A percentile compares a stretch with the other conserved stretches of the same genome.
Conservation (phyloP, 30 jellyfish, hydroid and myxozoan species). For the Haliclystus octoradiatus region DNA sequence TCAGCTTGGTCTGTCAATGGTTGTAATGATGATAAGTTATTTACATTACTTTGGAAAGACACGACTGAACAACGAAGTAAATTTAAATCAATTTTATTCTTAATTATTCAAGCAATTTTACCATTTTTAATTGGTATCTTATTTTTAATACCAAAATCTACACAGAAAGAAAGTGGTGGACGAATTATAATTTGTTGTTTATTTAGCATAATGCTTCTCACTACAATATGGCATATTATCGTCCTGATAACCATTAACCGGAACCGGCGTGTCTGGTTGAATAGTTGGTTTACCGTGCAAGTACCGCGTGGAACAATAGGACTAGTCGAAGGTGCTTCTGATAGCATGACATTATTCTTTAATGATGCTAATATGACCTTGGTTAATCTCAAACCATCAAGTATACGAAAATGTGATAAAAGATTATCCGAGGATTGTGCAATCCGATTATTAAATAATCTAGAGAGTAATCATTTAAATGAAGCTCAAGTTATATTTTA, state of each 20-base stretch:
- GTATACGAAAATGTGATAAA: too few relatives aligned
- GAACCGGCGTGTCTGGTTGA: constrained; percentile 16
- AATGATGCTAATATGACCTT: constrained; percentile 28
- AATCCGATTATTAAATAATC: constrained; percentile 12
- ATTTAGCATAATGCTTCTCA: neutral
- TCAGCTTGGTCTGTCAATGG: constrained; percentile 30
- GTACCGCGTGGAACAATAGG: constrained; percentile 54
- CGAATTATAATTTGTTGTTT: constrained; percentile 5
- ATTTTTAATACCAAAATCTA: constrained; percentile 5
- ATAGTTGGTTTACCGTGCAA: constrained; percentile 32
- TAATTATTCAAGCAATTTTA: constrained; percentile 8
- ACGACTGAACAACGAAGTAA: constrained; percentile 6
- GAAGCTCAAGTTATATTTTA: constrained; percentile 26
- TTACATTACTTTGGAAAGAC: constrained; percentile 23
- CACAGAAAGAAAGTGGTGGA: neutral
- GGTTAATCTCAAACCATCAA: neutral
- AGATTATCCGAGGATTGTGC: too few relatives aligned
- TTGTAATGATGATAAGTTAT: neutral
- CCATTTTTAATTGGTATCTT: constrained; percentile 15
- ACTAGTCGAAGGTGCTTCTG: constrained; percentile 31
- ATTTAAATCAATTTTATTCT: constrained; percentile 8
- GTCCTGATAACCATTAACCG: constrained; percentile 3
- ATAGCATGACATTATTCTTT: constrained; percentile 29
- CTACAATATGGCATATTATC: constrained; percentile 17
- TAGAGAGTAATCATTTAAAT: constrained; percentile 9